phyloP scores from a whole-genome alignment of 2,888 invertebrate species.

The Ctenicera cuprea region DNA sequence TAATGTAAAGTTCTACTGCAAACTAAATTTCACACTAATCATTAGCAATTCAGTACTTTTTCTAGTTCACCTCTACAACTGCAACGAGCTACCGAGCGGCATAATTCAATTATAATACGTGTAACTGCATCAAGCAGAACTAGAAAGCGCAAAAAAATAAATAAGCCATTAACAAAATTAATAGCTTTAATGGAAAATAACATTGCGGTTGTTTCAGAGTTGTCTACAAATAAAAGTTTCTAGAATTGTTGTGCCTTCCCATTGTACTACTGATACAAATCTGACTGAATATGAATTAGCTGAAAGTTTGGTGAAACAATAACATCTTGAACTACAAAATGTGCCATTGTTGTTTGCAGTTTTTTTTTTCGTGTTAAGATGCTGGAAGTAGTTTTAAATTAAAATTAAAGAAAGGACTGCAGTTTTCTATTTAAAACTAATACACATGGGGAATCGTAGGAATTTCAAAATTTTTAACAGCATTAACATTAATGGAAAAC shows the following conservation, averaged over 20 bases:
- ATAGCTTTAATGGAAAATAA: too few relatives aligned
- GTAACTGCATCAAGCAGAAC: background rate
- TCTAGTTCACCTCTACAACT: conserved; percentile 9
- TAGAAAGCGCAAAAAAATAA: conserved; percentile 37
- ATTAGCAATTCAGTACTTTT: conserved; percentile 3
- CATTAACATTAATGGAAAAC: too few relatives aligned
- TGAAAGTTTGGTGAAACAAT: conserved; percentile 32
- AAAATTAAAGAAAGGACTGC: background rate
- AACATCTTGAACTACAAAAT: conserved; percentile 25
- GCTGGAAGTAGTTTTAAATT: too few relatives aligned
- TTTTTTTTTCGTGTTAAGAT: background rate
- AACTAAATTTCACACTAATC: background rate
- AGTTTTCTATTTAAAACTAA: background rate
- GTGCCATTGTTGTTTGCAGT: conserved; percentile 15
- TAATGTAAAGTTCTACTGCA: background rate
- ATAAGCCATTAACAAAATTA: conserved; percentile 13
- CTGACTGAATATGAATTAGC: conserved; percentile 18
- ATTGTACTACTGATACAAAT: conserved; percentile 21
- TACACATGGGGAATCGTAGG: too few relatives aligned
- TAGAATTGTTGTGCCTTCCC: conserved; percentile 9
- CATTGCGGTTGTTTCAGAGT: too few relatives aligned
- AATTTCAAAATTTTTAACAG: too few relatives aligned
- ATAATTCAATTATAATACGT: conserved; percentile 5
- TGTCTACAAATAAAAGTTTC: conserved; percentile 14
- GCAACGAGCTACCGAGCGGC: background rate